Percentiles rank a stretch among this genome's conserved stretches.
Evolutionary conservation across 2,888 invertebrate genomes (phyloP).

Genomic region (Drosophila rellima): DNA sequence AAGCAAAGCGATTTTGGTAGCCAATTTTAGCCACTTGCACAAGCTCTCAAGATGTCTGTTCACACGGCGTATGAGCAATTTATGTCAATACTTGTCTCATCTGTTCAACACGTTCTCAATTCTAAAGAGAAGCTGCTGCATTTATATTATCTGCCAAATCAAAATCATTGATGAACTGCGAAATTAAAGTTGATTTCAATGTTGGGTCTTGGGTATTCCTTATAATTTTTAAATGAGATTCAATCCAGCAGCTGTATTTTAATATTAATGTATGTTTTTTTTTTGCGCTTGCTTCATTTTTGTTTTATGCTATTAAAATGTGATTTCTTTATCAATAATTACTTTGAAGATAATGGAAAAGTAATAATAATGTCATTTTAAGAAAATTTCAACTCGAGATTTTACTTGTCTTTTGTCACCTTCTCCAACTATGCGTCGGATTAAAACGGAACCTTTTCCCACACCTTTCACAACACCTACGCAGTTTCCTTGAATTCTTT

Average conservation of each 20-base stretch:
- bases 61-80: constrained; percentile 53
- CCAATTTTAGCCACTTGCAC: constrained; percentile 52
- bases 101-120: background rate
- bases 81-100: constrained; percentile 19
- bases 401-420: background rate
- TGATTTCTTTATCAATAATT: too few species aligned
- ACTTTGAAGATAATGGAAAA: too few species aligned
- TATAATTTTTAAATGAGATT: too few species aligned
- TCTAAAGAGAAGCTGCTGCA: background rate
- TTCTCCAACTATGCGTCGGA: constrained; percentile 1
- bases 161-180: background rate
- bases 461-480: constrained; percentile 39
- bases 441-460: constrained; percentile 23
- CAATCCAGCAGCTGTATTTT: too few species aligned
- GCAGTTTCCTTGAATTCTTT: constrained; percentile 33
- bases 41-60: background rate
- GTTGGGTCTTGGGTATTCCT: too few species aligned
- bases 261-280: too few species aligned
- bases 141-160: background rate
- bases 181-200: too few species aligned
- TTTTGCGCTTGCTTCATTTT: too few species aligned
- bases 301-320: too few species aligned
- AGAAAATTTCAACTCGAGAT: background rate
- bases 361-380: too few species aligned
- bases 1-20: constrained; percentile 37